Percentiles rank a stretch among this genome's conserved stretches.
Evolutionary conservation across 2,113 vertebrate genomes (phyloP).

Genomic region (Lepidothrix coronata): DNA sequence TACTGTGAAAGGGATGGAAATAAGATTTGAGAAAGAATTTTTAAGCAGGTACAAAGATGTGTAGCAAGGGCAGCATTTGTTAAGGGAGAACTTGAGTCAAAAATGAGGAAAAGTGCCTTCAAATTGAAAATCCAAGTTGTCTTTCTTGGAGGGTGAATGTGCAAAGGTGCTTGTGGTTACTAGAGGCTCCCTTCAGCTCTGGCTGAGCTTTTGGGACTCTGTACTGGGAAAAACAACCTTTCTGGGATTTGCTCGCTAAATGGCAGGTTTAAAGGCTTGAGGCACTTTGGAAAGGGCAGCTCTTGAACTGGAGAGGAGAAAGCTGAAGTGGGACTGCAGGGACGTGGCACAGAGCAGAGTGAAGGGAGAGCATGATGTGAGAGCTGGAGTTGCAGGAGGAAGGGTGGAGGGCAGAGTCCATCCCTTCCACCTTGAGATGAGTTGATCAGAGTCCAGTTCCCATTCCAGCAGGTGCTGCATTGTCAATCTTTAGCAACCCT

Average conservation of each 20-base stretch:
- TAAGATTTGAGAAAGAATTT: slow-evolving; percentile 22
- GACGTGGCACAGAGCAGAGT: background rate
- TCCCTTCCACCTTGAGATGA: background rate
- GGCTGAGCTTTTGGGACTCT: background rate
- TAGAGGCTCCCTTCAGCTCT: background rate
- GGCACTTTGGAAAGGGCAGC: background rate
- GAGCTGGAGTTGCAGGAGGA: background rate
- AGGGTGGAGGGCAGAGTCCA: background rate
- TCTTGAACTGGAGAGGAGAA: background rate
- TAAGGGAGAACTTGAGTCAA: background rate
- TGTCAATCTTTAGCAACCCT: slow-evolving; percentile 19
- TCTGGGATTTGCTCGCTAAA: background rate
- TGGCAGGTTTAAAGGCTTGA: background rate
- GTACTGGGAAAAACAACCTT: background rate
- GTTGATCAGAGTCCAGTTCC: background rate
- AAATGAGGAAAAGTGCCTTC: background rate
- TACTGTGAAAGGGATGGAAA: background rate
- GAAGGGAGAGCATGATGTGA: background rate
- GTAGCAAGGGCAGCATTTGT: background rate
- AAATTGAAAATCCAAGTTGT: background rate
- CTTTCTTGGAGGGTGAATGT: background rate
- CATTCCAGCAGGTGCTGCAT: background rate
- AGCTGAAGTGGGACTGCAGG: background rate
- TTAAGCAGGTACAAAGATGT: background rate
- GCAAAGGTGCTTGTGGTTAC: background rate